Base-by-base conservation (phyloP, 2,113 vertebrate genomes). In the Columba livia region DNA sequence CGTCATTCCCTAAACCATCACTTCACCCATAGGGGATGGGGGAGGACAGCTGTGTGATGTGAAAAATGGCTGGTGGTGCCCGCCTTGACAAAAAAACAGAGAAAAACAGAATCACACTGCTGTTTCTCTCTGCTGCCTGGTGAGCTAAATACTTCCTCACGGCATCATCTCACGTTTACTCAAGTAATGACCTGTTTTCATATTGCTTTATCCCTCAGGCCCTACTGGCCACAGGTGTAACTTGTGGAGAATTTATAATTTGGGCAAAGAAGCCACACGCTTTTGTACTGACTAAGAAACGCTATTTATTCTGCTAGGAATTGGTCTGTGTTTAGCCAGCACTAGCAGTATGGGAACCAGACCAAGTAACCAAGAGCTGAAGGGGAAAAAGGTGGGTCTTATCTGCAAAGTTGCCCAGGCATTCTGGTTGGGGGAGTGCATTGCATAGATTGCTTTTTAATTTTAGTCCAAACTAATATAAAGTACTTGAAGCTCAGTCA, bases 201-300 rank as follows among this genome's bases (percentile, higher is more conserved):
- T 53, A 57, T 25, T 62, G 40, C 74, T 91, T 77, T 60, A 42
- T 89, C 74, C 94, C 82, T 85, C 64, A 42, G 74, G 87, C 62
- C 51, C 26, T 47, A 34, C 38, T 85, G 40, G 88, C 79, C 75
- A 32, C 85, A 95, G 88, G 78, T 93, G 67, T 95, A 79, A 88
- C 32, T 61, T 29, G 15, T 44, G 38, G 66, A 73, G 71, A 77
- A 73, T 89, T 48, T 34, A 38, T 64, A 73, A 79, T 56, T 62
- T 36, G 5, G 71, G 47, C 40, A 95, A 88, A 72, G 40, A 44
- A 85, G 62, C 40, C 50, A 34, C 36, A 8, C 0, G 10, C 20
- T 88, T 72, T 56, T 54, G 29, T 79, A 47, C 40, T 11, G 4
- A 28, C 21, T 64, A 31, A 82, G 54, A 79, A 82, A 54, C 6